These are phyloP conservation scores for Chironomus riparius DNA, from an alignment of 2,888 invertebrate genomes.

Conservation along the genomic window DNA sequence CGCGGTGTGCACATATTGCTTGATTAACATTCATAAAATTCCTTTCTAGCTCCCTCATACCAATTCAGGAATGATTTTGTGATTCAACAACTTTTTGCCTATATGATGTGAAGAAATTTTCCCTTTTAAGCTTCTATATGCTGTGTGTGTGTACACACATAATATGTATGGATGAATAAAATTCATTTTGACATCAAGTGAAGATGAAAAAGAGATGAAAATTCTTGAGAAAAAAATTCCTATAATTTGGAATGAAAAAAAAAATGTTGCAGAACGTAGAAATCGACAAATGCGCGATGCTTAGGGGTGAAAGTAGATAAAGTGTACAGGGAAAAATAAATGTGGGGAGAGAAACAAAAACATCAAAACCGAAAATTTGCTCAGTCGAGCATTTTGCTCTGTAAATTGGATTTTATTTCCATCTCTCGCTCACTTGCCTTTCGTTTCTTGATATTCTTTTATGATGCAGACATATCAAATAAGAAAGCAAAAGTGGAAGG, in stretches of 20 bases:
- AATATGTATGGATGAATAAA: constrained; percentile 7
- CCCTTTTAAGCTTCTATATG: neutral
- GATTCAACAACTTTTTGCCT: neutral
- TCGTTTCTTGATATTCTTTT: neutral
- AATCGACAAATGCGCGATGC: too few relatives aligned
- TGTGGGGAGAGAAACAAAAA: neutral
- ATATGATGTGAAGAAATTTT: neutral
- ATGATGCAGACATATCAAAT: neutral
- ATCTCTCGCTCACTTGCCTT: neutral
- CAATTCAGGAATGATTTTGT: neutral
- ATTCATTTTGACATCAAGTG: constrained; percentile 1
- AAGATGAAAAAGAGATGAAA: neutral
- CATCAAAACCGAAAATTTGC: constrained; percentile 4
- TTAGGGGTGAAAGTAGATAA: too few relatives aligned
- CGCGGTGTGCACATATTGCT: neutral
- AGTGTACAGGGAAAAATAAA: too few relatives aligned
- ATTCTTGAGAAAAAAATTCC: neutral
- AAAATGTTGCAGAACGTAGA: neutral
- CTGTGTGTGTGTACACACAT: neutral
- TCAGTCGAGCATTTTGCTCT: neutral
- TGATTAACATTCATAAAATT: neutral
- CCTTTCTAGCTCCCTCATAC: neutral
- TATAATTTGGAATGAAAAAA: neutral
- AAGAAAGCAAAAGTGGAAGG: neutral
- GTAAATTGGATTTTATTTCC: neutral